phyloP scores from a whole-genome alignment of 1,140 invertebrate species.

The Cepaea nemoralis region DNA sequence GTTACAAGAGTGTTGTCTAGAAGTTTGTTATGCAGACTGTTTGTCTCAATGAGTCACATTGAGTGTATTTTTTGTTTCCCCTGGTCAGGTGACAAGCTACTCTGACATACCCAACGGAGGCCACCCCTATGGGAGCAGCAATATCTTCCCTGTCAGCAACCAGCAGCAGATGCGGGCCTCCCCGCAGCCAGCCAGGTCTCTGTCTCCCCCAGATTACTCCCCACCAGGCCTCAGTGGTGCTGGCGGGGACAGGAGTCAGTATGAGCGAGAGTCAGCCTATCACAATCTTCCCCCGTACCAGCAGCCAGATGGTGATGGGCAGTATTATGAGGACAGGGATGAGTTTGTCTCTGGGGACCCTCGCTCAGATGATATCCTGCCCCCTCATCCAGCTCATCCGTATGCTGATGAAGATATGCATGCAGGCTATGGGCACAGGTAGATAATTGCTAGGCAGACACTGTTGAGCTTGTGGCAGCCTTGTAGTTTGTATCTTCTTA shows the following conservation, averaged over 20 bases:
- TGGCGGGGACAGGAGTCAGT: not conserved
- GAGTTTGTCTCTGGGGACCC: not conserved
- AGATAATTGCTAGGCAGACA: not conserved
- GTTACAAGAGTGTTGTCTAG: too few relatives aligned
- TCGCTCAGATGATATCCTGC: not conserved
- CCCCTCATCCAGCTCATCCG: not conserved
- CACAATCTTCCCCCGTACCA: constrained; percentile 39
- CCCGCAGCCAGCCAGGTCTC: constrained; percentile 39
- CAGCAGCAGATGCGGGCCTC: constrained; percentile 39
- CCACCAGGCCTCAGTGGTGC: not conserved
- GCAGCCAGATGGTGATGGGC: not conserved
- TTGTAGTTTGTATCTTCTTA: too few relatives aligned
- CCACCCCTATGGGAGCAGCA: constrained; percentile 30
- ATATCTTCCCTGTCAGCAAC: constrained; percentile 32
- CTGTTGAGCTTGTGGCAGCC: not conserved
- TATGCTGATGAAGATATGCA: constrained; percentile 27
- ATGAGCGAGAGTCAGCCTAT: constrained; percentile 37
- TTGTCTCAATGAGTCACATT: too few relatives aligned
- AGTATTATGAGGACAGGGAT: constrained; percentile 5
- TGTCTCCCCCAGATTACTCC: constrained; percentile 29
- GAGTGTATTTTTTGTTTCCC: too few relatives aligned
- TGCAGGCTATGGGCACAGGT: constrained; percentile 47
- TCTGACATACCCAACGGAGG: constrained; percentile 22
- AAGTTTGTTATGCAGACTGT: too few relatives aligned
- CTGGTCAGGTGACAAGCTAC: constrained; percentile 28